phyloP scores from a whole-genome alignment of 2,888 invertebrate species.

The Neoscelio sp. region DNA sequence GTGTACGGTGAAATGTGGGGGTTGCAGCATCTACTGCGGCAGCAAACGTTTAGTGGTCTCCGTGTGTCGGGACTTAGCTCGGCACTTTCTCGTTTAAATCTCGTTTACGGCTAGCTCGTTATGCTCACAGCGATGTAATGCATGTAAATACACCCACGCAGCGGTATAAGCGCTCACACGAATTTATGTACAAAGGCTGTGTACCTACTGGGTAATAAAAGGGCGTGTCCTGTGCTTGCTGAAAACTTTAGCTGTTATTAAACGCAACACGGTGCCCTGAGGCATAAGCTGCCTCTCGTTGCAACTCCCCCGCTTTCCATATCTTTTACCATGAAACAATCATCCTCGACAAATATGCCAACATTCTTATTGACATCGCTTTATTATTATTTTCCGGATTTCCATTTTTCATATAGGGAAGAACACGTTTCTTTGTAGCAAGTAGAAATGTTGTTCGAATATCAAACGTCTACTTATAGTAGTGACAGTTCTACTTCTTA shows the following conservation, averaged over 20 bases:
- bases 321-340: constrained; percentile 25
- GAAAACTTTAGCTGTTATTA: constrained; percentile 70
- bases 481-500: no score
- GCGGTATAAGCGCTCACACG: constrained; percentile 54
- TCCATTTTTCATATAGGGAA: no score
- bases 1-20: no score
- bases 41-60: constrained; percentile 61
- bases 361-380: not conserved
- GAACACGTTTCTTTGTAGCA: no score
- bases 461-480: no score
- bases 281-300: constrained; percentile 19
- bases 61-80: constrained; percentile 66
- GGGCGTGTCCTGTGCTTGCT: constrained; percentile 65
- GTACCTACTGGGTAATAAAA: constrained; percentile 70
- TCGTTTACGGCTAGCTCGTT: constrained; percentile 71
- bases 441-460: no score
- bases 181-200: constrained; percentile 58
- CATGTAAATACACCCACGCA: constrained; percentile 70
- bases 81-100: constrained; percentile 72
- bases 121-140: constrained; percentile 68
- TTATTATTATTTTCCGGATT: not conserved
- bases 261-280: constrained; percentile 55
- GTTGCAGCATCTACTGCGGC: constrained; percentile 43
- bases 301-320: not conserved
- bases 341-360: constrained; percentile 9